phyloP scores from a whole-genome alignment of 2,113 vertebrate species.

The Pollachius pollachius region DNA sequence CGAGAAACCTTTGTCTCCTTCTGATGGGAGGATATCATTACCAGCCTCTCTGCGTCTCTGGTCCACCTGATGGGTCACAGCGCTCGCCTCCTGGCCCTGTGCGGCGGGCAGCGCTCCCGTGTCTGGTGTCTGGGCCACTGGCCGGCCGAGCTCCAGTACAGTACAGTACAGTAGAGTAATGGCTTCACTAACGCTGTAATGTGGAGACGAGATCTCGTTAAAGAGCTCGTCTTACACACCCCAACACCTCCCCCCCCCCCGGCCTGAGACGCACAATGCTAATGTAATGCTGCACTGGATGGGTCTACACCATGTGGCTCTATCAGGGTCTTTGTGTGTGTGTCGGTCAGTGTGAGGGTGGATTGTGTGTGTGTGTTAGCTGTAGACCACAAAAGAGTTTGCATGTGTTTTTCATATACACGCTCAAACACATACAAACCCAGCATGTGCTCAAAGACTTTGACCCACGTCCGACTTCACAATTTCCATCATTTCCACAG shows the following conservation, averaged over 20 bases:
- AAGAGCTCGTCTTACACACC: slow-evolving; percentile 54
- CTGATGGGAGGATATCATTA: too few relatives aligned
- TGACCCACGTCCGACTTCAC: too few relatives aligned
- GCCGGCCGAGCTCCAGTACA: slow-evolving; percentile 35
- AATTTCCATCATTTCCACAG: neutral
- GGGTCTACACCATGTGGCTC: neutral
- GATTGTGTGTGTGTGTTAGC: neutral
- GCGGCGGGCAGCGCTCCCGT: slow-evolving; percentile 36
- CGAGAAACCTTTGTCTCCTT: too few relatives aligned
- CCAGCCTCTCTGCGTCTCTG: too few relatives aligned
- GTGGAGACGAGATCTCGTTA: slow-evolving; percentile 58
- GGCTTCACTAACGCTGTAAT: slow-evolving; percentile 50
- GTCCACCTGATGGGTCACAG: too few relatives aligned
- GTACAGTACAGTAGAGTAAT: slow-evolving; percentile 43
- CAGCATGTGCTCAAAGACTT: too few relatives aligned
- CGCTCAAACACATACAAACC: too few relatives aligned
- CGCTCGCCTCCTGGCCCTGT: neutral
- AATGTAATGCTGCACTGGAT: slow-evolving; percentile 33
- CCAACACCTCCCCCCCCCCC: too few relatives aligned
- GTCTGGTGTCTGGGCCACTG: slow-evolving; percentile 22
- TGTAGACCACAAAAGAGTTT: too few relatives aligned
- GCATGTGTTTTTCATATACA: too few relatives aligned
- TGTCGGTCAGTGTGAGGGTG: neutral
- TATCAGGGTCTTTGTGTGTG: neutral
- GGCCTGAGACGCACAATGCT: slow-evolving; percentile 35